These are phyloP conservation scores for Zaprionus ghesquierei DNA, from an alignment of 1,140 invertebrate species.

Conservation along the genomic window DNA sequence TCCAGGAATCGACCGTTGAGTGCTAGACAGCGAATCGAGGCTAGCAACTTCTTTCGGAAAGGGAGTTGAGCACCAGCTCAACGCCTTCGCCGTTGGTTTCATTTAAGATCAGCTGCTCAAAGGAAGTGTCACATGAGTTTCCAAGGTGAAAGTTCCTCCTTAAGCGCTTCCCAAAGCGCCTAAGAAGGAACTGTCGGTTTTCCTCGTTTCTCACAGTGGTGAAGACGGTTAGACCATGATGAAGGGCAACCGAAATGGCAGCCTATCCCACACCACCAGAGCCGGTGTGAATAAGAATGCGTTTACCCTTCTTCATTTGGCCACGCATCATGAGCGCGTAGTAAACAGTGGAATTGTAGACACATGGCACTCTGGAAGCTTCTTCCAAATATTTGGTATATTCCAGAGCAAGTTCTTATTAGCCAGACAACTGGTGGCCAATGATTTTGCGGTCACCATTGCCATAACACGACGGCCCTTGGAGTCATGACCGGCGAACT, in stretches of 20 bases:
- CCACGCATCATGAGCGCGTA: conserved; percentile 96
- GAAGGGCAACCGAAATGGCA: conserved; percentile 95
- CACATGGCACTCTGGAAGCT: conserved; percentile 96
- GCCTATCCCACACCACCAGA: conserved; percentile 98
- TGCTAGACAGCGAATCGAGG: conserved; percentile 94
- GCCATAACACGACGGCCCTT: conserved; percentile 95
- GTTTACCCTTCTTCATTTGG: conserved; percentile 91
- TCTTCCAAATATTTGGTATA: conserved; percentile 94
- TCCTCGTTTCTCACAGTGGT: conserved; percentile 94
- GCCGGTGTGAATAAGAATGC: conserved; percentile 97
- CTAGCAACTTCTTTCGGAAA: conserved; percentile 96
- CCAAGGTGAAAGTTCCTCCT: no score
- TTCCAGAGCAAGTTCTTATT: conserved; percentile 95
- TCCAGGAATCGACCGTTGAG: conserved; percentile 96
- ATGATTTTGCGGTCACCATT: conserved; percentile 92
- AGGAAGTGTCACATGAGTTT: conserved; percentile 95
- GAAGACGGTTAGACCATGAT: conserved; percentile 92
- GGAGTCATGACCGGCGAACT: conserved; percentile 93
- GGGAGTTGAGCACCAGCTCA: conserved; percentile 96
- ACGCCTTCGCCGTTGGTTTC: conserved; percentile 93
- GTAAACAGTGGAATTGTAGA: conserved; percentile 95
- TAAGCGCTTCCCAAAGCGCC: conserved; percentile 90
- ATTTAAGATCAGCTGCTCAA: conserved; percentile 92
- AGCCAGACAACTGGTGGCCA: conserved; percentile 95
- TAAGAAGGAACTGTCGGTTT: conserved; percentile 94